Conservation (phyloP, 1,140 invertebrate genomes). For the Nephotettix cincticeps region DNA sequence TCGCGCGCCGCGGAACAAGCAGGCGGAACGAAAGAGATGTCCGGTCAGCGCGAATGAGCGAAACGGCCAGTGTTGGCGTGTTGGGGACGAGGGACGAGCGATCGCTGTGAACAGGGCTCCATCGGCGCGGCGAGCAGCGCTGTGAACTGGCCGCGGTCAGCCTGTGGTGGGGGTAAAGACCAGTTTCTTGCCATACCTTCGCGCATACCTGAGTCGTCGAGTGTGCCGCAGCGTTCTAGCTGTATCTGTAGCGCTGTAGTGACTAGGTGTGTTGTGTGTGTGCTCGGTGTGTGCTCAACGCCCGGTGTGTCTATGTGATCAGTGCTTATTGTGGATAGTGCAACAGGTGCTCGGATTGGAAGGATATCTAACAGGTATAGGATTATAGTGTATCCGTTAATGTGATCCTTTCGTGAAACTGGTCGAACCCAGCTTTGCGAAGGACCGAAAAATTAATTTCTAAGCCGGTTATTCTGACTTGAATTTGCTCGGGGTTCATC, state of each 20-base stretch:
- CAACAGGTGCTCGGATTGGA: neutral
- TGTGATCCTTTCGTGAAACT: too few relatives aligned
- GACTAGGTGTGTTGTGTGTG: neutral
- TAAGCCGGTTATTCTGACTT: too few relatives aligned
- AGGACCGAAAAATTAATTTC: too few relatives aligned
- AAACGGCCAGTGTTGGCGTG: neutral
- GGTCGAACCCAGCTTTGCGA: too few relatives aligned
- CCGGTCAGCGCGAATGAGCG: neutral
- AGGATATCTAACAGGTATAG: too few relatives aligned
- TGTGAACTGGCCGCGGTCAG: constrained; percentile 5
- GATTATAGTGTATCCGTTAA: too few relatives aligned
- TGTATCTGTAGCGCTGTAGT: neutral
- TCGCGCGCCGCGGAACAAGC: neutral
- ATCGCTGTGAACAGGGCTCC: neutral
- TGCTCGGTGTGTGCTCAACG: neutral
- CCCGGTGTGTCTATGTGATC: neutral
- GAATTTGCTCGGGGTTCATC: too few relatives aligned
- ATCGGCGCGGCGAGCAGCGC: neutral
- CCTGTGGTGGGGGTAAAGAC: neutral
- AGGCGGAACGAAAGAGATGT: neutral
- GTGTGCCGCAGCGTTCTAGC: neutral
- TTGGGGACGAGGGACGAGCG: too few relatives aligned
- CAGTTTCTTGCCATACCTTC: constrained; percentile 12
- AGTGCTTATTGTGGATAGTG: neutral
- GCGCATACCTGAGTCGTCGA: neutral